phyloP scores from a whole-genome alignment of 2,113 vertebrate species.

The Turdus rufiventris region DNA sequence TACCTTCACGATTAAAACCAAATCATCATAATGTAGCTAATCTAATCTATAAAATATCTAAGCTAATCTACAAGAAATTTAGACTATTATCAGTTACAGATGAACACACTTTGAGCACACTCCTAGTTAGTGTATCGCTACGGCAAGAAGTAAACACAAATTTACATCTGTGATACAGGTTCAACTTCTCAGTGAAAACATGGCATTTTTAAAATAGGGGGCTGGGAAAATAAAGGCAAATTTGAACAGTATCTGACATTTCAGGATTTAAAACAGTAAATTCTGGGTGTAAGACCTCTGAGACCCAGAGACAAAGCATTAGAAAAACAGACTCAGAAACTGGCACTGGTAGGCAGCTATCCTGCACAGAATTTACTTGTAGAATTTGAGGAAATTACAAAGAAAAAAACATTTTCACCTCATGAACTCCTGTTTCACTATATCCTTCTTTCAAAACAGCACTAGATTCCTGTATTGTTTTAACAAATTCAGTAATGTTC shows the following conservation, averaged over 20 bases:
- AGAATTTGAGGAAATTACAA: background rate
- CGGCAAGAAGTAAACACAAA: background rate
- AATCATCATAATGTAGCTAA: background rate
- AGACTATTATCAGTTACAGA: background rate
- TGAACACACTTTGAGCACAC: background rate
- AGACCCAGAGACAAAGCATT: background rate
- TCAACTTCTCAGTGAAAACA: background rate
- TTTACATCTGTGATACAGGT: background rate
- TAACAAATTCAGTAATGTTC: slow-evolving; percentile 7
- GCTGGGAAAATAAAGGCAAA: background rate
- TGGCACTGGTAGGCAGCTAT: background rate
- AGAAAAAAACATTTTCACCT: background rate
- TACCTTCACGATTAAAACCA: background rate
- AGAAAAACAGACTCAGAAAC: background rate
- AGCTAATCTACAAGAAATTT: background rate
- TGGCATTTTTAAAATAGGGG: background rate
- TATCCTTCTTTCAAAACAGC: background rate
- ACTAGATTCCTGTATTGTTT: background rate
- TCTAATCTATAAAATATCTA: background rate
- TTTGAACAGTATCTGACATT: background rate
- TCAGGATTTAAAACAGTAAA: background rate
- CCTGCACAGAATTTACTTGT: background rate
- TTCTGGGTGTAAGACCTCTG: background rate
- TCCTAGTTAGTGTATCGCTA: background rate
- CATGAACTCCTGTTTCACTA: background rate